phyloP scores from a whole-genome alignment of 2,113 vertebrate genomes.

The Entomyzon cyanotis region DNA sequence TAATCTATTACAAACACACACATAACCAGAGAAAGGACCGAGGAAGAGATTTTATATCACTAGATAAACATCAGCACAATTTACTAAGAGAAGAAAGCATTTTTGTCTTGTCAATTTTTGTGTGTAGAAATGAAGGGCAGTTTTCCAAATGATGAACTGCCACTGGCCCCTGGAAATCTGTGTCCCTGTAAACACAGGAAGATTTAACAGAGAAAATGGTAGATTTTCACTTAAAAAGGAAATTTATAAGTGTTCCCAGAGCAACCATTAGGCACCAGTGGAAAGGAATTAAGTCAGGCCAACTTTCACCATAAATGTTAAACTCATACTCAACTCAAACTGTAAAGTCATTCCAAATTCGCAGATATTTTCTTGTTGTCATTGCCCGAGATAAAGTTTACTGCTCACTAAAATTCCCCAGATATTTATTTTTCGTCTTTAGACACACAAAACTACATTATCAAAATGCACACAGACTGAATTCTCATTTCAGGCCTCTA shows the following conservation, averaged over 20 bases:
- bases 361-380: background rate
- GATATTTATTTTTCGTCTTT: constrained; percentile 1
- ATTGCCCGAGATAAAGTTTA: background rate
- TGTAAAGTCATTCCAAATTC: background rate
- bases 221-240: background rate
- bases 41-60: background rate
- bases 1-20: background rate
- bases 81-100: background rate
- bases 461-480: background rate
- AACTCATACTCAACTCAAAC: background rate
- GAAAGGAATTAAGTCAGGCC: background rate
- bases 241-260: background rate
- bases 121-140: background rate
- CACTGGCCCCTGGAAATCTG: background rate
- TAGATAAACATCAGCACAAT: background rate
- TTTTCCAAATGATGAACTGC: background rate
- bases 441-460: background rate
- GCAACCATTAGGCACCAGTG: background rate
- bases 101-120: background rate
- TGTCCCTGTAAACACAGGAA: background rate
- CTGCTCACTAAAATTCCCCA: background rate
- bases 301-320: background rate
- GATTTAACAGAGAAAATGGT: background rate
- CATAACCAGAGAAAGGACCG: background rate
- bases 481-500: background rate